Evolutionary conservation across 2,113 vertebrate genomes (phyloP).

Genomic region (Chlamydotis undulata): DNA sequence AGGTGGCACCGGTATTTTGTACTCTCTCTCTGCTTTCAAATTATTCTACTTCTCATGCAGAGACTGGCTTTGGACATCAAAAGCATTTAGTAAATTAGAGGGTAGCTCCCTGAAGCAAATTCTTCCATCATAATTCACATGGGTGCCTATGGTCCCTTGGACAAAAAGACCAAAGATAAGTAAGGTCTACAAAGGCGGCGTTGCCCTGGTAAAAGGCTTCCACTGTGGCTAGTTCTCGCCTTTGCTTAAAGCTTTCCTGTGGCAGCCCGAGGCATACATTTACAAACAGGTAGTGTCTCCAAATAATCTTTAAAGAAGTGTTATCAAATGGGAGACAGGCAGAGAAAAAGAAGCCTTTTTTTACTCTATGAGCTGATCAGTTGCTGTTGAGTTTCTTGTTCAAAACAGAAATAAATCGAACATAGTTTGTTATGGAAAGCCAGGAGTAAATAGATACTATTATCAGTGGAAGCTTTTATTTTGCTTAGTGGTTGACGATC

Average conservation of each 20-base stretch:
- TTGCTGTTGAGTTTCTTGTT: not conserved
- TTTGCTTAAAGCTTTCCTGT: not conserved
- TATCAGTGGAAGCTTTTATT: not conserved
- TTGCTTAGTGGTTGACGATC: not conserved
- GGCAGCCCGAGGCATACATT: not conserved
- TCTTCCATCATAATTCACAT: not conserved
- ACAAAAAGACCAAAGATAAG: not conserved
- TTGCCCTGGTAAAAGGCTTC: not conserved
- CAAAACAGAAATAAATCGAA: not conserved
- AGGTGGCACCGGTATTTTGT: not conserved
- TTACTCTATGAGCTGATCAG: not conserved
- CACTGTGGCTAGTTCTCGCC: not conserved
- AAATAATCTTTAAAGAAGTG: not conserved
- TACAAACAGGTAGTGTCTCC: not conserved
- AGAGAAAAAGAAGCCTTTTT: not conserved
- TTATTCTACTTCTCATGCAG: not conserved
- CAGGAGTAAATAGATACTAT: not conserved
- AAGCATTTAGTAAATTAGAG: constrained; percentile 24
- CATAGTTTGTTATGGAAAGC: not conserved
- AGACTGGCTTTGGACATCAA: constrained; percentile 11
- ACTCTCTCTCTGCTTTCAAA: not conserved
- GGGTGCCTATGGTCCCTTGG: not conserved
- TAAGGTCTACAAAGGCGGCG: not conserved
- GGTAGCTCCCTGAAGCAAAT: not conserved
- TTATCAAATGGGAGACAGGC: not conserved